phyloP scores from a whole-genome alignment of 2,797 vertebrate genomes.

The Percopsis omiscomaycus region DNA sequence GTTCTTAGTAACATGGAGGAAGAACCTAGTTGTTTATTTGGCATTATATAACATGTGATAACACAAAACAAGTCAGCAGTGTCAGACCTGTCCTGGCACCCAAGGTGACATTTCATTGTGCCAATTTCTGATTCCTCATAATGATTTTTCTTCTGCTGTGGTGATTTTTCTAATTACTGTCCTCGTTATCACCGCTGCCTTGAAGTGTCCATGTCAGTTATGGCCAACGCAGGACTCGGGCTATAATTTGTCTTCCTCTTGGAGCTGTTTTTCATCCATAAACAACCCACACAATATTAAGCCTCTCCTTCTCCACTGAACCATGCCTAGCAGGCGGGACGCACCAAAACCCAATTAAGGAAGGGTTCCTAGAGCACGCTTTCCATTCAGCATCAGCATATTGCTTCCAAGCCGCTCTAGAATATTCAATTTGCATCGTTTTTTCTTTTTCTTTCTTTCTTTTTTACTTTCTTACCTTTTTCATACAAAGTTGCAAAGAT shows the following conservation, averaged over 20 bases:
- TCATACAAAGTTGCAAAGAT: background rate
- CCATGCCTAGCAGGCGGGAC: constrained; percentile 46
- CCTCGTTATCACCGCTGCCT: constrained; percentile 32
- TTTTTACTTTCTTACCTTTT: background rate
- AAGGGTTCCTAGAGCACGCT: constrained; percentile 44
- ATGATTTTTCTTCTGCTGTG: constrained; percentile 19
- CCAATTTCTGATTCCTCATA: constrained; percentile 9
- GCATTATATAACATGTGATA: background rate
- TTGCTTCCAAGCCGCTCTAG: constrained; percentile 48
- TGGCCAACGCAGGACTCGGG: constrained; percentile 31
- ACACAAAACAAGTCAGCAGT: constrained; percentile 4
- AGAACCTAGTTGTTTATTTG: constrained; percentile 21
- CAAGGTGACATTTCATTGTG: constrained; percentile 29
- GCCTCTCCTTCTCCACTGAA: constrained; percentile 53
- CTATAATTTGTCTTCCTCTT: constrained; percentile 46
- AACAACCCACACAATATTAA: constrained; percentile 66
- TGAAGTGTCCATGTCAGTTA: constrained; percentile 42
- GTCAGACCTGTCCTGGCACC: constrained; percentile 7
- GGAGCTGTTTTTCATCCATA: constrained; percentile 53
- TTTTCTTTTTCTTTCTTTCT: background rate
- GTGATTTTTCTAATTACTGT: constrained; percentile 36
- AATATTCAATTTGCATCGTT: constrained; percentile 40
- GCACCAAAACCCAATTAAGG: constrained; percentile 61
- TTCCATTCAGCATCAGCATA: constrained; percentile 53
- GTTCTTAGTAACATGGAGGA: constrained; percentile 25